Base-by-base conservation (phyloP, 2,113 vertebrate species). In the Zosterops pallidus region DNA sequence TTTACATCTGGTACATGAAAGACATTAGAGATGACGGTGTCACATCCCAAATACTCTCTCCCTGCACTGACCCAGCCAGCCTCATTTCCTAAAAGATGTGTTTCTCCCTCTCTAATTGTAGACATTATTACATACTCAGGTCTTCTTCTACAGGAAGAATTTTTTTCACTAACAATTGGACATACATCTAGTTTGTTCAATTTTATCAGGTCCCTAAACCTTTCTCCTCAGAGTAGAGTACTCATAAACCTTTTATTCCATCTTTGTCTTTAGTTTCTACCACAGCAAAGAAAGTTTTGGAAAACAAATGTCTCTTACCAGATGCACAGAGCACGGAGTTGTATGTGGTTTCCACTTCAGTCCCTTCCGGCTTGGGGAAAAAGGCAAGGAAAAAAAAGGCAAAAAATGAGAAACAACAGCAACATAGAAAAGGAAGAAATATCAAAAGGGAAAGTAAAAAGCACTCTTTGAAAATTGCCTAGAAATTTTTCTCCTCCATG, bases 351-450 rank as follows among this genome's bases (percentile, higher is more conserved):
- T 98, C 97, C 28, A 85, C 96, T 65, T 97, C 90, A 49, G 89
- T 71, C 55, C 98, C 98, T 96, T 97, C 98, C 26, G 98, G 96
- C 98, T 98, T 82, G 35, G 52, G 56, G 22, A 56, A 78, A 86
- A 94, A 49, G 6, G 29, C 39, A 57, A 91, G 47, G 12, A 26
- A 46, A 42, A 68, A 63, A 72, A 50, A 46, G 4, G 24, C 1
- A 31, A 81, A 90, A 90, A 37, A 14, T 52, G 26, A 91, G 42
- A 77, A 80, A 65, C 5, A 84, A 18, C 4, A n/a, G 5, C 19
- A 74, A n/a, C 15, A 44, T 74, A 23, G 18, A 75, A 82, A 63
- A 60, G 4, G 35, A 78, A 64, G n/a, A 89, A 46, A 55, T 21
- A 56, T n/a, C 22, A 63, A 67, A 62, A 81, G 6, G 16, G 31